phyloP scores from a whole-genome alignment of 2,888 invertebrate species.

The Mactromeris polynyma region DNA sequence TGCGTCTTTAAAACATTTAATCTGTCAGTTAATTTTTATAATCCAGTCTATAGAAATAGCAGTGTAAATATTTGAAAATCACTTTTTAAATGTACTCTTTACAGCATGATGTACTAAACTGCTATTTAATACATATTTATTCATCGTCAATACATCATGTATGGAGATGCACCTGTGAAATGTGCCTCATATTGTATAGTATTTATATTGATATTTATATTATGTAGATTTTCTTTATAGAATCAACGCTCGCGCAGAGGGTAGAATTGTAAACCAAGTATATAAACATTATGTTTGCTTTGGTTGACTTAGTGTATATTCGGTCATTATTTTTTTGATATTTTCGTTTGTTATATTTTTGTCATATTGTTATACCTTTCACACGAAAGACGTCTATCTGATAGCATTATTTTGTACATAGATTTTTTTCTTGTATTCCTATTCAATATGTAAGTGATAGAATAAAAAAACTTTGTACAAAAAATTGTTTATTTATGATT shows the following conservation, averaged over 20 bases:
- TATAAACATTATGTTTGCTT: not conserved
- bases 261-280: not conserved
- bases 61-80: too few species aligned
- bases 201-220: not conserved
- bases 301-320: not conserved
- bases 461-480: not conserved
- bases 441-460: constrained; percentile 6
- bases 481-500: not conserved
- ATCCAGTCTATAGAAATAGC: too few species aligned
- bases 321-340: not conserved
- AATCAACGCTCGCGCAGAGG: not conserved
- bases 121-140: too few species aligned
- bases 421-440: constrained; percentile 18
- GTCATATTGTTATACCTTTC: not conserved
- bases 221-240: not conserved
- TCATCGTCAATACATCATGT: too few species aligned
- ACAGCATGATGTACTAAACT: too few species aligned
- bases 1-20: too few species aligned
- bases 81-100: too few species aligned
- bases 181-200: constrained; percentile 4
- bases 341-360: constrained; percentile 11
- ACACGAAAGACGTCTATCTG: constrained; percentile 12
- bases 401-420: constrained; percentile 40
- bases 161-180: not conserved
- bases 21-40: too few species aligned